Evolutionary conservation across 2,888 invertebrate genomes (phyloP), one percentile per base, ranked within the genome.

Genomic region (Ennomos erosarius): DNA sequence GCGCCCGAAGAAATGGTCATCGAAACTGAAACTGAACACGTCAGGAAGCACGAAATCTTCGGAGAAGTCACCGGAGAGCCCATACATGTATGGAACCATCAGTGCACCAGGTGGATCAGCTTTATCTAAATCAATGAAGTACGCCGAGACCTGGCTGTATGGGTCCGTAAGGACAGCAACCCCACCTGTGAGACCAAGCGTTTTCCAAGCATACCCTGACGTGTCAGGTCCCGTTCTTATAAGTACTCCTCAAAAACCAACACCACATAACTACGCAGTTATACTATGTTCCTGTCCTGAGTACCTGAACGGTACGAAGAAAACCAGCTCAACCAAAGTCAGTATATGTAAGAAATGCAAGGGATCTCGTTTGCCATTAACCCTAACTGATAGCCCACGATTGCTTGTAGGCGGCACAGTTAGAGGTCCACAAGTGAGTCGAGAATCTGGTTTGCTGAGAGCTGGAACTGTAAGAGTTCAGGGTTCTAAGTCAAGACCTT

Each of bases 111-210:
- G 94, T 54, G 94, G 95, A 63, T 95, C 95, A 74, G 94, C 96
- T n/a, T 84, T 97, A 52, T 95, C 96, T 59, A 96, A 96, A 82
- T 96, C 96, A 77, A 96, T 97, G 96, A 95, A 96, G 82, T 96
- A 96, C 88, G 96, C 96, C 38, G 96, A 97, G 78, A 96, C 96
- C 55, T 97, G 97, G 97, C 93, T 97, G 11, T 97, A 97, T 79
- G 96, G 97, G 72, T 96, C 96, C 38, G 95, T 96, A 1, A 92
- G 95, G 73, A 93, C 90, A 66, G 90, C 93, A 67, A 92, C 92
- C 71, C 85, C 84, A 75, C 84, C 87, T 69, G 81, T 84, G 55
- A 79, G 93, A 75, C 87, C 92, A 43, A 88, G 92, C 61, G 89
- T 93, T 65, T 93, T 93, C 69, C 87, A 93, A 63, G 79, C 88